Conservation (phyloP, 2,888 invertebrate species). For the Cremastinae sp. region DNA sequence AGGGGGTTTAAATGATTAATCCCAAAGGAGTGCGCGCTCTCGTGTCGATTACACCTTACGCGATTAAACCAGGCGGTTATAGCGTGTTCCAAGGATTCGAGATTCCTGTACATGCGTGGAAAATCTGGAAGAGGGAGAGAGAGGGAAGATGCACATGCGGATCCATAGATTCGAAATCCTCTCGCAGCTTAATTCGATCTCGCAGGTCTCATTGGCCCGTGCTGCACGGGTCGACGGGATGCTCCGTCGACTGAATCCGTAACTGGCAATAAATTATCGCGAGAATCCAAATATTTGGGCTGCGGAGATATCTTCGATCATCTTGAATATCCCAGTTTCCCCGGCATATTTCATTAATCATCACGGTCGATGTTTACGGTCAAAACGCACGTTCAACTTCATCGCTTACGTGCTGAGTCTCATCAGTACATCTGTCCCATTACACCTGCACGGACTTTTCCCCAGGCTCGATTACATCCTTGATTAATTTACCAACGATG, state of each 20-base stretch:
- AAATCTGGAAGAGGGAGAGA: no score
- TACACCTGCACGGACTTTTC: not conserved
- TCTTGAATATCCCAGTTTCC: constrained; percentile 31
- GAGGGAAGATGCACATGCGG: not conserved
- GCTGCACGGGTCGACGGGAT: constrained; percentile 36
- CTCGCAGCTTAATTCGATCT: constrained; percentile 35
- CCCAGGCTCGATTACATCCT: not conserved
- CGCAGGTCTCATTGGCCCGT: constrained; percentile 53
- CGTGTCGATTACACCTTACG: constrained; percentile 56
- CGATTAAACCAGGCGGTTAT: constrained; percentile 52
- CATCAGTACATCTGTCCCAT: no score
- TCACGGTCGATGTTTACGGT: constrained; percentile 2
- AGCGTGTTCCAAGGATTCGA: constrained; percentile 51
- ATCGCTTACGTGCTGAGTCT: no score
- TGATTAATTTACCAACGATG: constrained; percentile 15
- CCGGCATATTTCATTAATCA: constrained; percentile 24
- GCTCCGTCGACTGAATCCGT: constrained; percentile 26
- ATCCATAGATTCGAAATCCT: constrained; percentile 6
- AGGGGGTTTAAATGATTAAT: constrained; percentile 75
- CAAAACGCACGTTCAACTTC: not conserved
- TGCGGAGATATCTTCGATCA: constrained; percentile 10
- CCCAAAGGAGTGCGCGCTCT: constrained; percentile 61
- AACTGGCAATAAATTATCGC: constrained; percentile 50
- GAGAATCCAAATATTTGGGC: constrained; percentile 10
- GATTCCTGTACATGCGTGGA: constrained; percentile 15